Evolutionary conservation across 2,888 invertebrate species (phyloP), one percentile per base, ranked within the genome.

Genomic region (Chrysolina americana): DNA sequence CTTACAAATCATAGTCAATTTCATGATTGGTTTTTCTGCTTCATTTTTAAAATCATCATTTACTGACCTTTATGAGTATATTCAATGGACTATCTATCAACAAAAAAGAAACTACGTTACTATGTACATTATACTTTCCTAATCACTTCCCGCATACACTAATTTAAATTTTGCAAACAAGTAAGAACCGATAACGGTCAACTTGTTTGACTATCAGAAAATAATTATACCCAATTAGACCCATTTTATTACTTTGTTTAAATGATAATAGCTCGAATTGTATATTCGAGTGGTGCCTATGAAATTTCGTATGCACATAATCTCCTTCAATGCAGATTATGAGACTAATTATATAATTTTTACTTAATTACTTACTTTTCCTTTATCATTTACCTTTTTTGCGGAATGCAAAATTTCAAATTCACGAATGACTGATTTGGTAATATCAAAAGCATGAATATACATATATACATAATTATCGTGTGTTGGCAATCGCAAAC

Each of bases 201-300:
- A 73, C 72, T 72, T 71, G 74, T 63, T 65, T 71, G 64, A 71
- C 73, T 77, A 79, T 78, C 78, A 71, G 65, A 76, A 72, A 64
- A 73, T 76, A 79, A 76, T 79, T 78, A 77, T 69, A 74, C 69
- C 74, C 78, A 79, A 80, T 80, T 78, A 80, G 76, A 70, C 70
- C 64, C 74, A 78, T 80, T 81, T 72, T 73, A 73, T 68, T 74
- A 75, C 78, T 77, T 79, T 76, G 73, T 77, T 78, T 75, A 59
- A 59, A 59, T 59, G 59, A 59, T 36, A 59, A 59, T 59, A 23
- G 28, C 28, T 59, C n/a, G 36, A 59, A 59, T 28, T 59, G 10
- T 59, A 59, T 59, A 59, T 59, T 23, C 28, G n/a, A 59, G 53
- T 36, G 10, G 59, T 28, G 59, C 15, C 28, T 59, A 11, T 36